Evolutionary conservation across 2,113 vertebrate genomes (phyloP), one percentile per base, ranked within the genome.

Genomic region (Pseudonaja textilis): DNA sequence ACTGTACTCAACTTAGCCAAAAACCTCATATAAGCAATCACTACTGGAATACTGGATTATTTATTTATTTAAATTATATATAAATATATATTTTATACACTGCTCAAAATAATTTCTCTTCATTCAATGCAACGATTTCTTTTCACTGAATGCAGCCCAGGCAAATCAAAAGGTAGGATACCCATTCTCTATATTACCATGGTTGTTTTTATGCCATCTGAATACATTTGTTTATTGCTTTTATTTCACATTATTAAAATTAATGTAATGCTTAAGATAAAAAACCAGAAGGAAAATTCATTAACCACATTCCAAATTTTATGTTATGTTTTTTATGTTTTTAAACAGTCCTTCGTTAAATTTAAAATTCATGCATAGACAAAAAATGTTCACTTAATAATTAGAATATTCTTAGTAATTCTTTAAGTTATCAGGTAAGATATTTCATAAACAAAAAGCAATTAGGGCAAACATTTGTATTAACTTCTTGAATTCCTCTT

Each of bases 361-460:
- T 95, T 94, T 96, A 96, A 64, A 96, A 95, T 88, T 94, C 92
- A 96, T 93, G 89, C 47, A 39, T 57, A 50, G 87, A 81, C 85
- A 45, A 54, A 85, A 94, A 96, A 85, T 91, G 59, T 86, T 94
- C 95, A 97, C 94, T 95, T 96, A 96, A 47, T 47, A 47, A 47
- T 47, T 7, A 47, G 6, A 47, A 47, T 47, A 47, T 47, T 47
- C 47, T 47, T 47, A 47, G 6, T 47, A 47, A 47, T 47, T 47
- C 47, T 47, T 47, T 93, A 97, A 97, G 97, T 89, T 52, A 93
- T 91, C 0, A 96, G 94, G 93, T 88, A 92, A 90, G 92, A 92
- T 86, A 96, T 94, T 94, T 96, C 94, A 95, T 95, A 96, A 69
- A 94, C 92, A 26, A 87, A 89, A 94, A 95, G 94, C 89, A 89